Evolutionary conservation across 2,797 vertebrate species (phyloP), one percentile per base, ranked within the genome.

Genomic region (Eulemur mongoz): DNA sequence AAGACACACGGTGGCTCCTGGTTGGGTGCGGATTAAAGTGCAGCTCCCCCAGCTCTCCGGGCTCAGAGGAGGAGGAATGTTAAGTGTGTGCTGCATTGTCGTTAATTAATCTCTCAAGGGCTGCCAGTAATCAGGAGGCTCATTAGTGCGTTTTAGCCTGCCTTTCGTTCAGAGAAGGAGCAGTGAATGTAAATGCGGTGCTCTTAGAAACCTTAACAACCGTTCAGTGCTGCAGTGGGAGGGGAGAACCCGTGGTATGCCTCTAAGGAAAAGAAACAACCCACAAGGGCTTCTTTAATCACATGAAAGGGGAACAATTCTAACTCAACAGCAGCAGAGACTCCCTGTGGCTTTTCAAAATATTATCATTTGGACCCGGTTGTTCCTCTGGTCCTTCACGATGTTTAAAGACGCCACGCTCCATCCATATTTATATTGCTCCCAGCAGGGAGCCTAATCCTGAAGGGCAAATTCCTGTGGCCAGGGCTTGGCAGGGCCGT

Each of bases 51-150:
- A 6, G 61, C 48, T 76, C 54, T 17, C 43, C 0, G 0, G 25
- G n/a, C 61, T 2, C 40, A 2, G 25, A 67, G 45, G 1, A 23
- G 75, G 75, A 73, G 72, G 73, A n/a, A 45, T 4, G 50, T 14
- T 6, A 59, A 78, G 67, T 27, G 79, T 35, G 48, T 1, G 80
- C 84, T 20, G 84, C 93, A 15, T 61, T 57, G 95, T 57, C 2
- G 25, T 93, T 97, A 96, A 90, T 96, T 96, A 97, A 97, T 97
- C 95, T 96, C 97, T 97, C 82, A 83, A 95, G 97, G 48, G 94
- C 87, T 94, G 87, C 73, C 78, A n/a, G 86, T 65, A 85, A 97
- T 97, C 96, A 96, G 89, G 65, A 89, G 76, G 67, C 83, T 89
- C 75, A 9, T 95, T 86, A 91, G 61, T 78, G 94, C 90, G 91